A percentile compares a stretch with the other conserved stretches of the same genome.
phyloP scores from a whole-genome alignment of 1,140 invertebrate species.

The Leptinotarsa lineolata region DNA sequence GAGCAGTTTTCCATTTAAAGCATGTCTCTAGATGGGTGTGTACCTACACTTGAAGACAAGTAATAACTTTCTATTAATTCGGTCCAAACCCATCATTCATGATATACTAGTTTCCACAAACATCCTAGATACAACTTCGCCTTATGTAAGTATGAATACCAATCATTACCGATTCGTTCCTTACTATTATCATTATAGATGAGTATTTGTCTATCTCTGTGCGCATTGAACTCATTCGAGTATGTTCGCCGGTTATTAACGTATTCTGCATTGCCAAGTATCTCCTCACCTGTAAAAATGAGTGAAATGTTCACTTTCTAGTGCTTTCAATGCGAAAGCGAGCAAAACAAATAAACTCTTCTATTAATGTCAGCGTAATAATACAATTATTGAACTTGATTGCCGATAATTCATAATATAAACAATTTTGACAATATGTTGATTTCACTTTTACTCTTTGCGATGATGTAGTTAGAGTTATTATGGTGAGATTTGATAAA shows the following conservation, averaged over 20 bases:
- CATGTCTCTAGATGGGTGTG: neutral
- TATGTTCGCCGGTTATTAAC: neutral
- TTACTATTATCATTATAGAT: neutral
- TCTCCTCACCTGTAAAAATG: constrained; percentile 6
- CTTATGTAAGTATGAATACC: constrained; percentile 3
- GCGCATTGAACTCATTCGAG: neutral
- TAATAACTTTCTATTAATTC: constrained; percentile 1
- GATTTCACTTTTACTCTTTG: constrained; percentile 1
- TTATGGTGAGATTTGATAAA: too few relatives aligned
- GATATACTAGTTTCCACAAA: neutral
- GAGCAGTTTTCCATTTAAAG: neutral
- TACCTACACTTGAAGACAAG: neutral
- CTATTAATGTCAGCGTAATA: neutral
- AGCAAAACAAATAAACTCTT: neutral
- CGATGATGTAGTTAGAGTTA: neutral
- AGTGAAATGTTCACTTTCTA: neutral
- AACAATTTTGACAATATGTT: neutral
- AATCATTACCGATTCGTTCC: neutral
- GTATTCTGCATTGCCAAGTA: neutral
- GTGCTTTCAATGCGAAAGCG: neutral
- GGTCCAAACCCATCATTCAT: neutral
- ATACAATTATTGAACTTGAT: neutral
- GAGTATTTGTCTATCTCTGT: neutral
- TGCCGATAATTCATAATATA: neutral
- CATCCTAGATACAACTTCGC: neutral